Percentiles rank a stretch among this genome's conserved stretches.
Evolutionary conservation across 1,140 invertebrate species (phyloP).

Genomic region (Manduca sexta): DNA sequence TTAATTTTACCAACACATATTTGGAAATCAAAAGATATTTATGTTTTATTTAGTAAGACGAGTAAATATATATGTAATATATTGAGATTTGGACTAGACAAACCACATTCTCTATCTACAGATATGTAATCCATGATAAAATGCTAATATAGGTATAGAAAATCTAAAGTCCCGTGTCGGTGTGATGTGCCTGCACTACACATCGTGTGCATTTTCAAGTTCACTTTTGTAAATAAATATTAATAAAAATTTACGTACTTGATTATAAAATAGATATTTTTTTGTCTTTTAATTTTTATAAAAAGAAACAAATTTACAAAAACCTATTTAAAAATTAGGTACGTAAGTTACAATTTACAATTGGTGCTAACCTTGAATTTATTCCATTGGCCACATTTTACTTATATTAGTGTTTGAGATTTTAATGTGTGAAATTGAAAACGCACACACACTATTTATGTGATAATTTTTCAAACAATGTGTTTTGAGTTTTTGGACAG

Average conservation of each 20-base stretch:
- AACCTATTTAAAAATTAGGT: too few species aligned
- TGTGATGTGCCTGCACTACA: slow-evolving; percentile 45
- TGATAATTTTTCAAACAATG: slow-evolving; percentile 36
- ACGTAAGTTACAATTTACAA: too few species aligned
- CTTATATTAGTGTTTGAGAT: neutral
- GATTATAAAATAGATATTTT: too few species aligned
- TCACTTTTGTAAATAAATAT: slow-evolving; percentile 18
- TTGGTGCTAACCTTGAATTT: too few species aligned
- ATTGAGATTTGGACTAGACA: slow-evolving; percentile 70
- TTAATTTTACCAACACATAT: neutral
- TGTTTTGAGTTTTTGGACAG: slow-evolving; percentile 33
- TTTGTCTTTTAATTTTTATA: too few species aligned
- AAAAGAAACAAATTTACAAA: too few species aligned
- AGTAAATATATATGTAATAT: slow-evolving; percentile 56
- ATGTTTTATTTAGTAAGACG: slow-evolving; percentile 41
- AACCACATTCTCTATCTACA: slow-evolving; percentile 72
- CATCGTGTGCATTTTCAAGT: slow-evolving; percentile 48
- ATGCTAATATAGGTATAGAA: slow-evolving; percentile 62
- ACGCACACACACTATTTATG: slow-evolving; percentile 34
- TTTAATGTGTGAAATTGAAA: slow-evolving; percentile 27
- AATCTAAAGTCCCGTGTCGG: slow-evolving; percentile 57
- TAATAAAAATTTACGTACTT: too few species aligned
- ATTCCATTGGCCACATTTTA: too few species aligned
- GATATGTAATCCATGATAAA: slow-evolving; percentile 73
- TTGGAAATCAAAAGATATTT: slow-evolving; percentile 35